These are phyloP conservation scores for Steinernema hermaphroditum DNA, from an alignment of 2,888 invertebrate species.

Conservation along the genomic window DNA sequence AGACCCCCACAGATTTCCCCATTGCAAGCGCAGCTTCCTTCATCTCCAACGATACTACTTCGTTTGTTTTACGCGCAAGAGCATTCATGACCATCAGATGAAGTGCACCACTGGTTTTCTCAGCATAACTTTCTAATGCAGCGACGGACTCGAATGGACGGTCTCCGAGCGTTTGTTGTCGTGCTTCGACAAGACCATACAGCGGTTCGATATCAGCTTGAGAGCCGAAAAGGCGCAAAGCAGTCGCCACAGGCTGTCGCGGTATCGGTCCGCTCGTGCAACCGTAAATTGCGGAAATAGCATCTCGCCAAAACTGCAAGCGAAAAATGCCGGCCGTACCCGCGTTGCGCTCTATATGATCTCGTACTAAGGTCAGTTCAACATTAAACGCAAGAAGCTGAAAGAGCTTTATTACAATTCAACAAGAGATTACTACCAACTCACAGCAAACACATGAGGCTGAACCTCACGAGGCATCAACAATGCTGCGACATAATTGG, in stretches of 20 bases:
- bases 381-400: slow-evolving; percentile 88
- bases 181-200: slow-evolving; percentile 52
- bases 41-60: background rate
- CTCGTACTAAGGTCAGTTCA: slow-evolving; percentile 79
- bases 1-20: slow-evolving; percentile 8
- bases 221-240: slow-evolving; percentile 24
- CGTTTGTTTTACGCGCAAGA: background rate
- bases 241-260: slow-evolving; percentile 37
- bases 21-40: background rate
- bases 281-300: slow-evolving; percentile 75
- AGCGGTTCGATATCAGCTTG: slow-evolving; percentile 44
- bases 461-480: slow-evolving; percentile 71
- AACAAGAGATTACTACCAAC: slow-evolving; percentile 25
- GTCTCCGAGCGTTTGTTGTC: slow-evolving; percentile 74
- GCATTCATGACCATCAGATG: slow-evolving; percentile 33
- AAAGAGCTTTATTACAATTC: too few relatives aligned
- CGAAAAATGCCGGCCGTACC: slow-evolving; percentile 70
- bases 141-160: slow-evolving; percentile 76
- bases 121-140: slow-evolving; percentile 74
- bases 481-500: slow-evolving; percentile 84
- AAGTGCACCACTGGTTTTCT: slow-evolving; percentile 2
- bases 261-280: slow-evolving; percentile 53
- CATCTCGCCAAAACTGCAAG: slow-evolving; percentile 88
- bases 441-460: slow-evolving; percentile 49
- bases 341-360: slow-evolving; percentile 55